These are phyloP conservation scores for Pangasius macronema DNA, from an alignment of 2,797 vertebrate species.

Conservation along the genomic window DNA sequence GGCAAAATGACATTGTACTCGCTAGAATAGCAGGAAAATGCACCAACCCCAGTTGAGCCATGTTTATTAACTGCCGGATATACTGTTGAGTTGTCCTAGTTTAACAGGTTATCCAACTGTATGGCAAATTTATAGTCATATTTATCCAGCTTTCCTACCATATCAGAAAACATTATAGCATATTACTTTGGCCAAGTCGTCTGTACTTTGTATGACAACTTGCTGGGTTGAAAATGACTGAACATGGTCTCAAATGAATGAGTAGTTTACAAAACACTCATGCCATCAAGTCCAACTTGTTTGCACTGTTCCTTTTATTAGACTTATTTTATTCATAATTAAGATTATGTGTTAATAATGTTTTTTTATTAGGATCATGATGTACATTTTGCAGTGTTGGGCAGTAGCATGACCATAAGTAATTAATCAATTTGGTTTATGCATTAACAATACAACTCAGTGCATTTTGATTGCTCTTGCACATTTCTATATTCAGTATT, in stretches of 20 bases:
- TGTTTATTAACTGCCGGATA: neutral
- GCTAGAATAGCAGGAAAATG: neutral
- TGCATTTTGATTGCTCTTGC: neutral
- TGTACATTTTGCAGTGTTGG: neutral
- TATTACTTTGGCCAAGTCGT: neutral
- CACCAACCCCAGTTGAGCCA: neutral
- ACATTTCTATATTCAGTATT: neutral
- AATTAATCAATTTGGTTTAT: neutral
- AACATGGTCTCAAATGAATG: neutral
- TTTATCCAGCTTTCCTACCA: neutral
- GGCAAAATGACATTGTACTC: neutral
- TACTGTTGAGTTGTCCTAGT: neutral
- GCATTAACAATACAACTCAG: neutral
- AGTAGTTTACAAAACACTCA: neutral
- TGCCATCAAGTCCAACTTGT: neutral
- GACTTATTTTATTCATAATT: neutral
- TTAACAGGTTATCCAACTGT: neutral
- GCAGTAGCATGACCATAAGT: neutral
- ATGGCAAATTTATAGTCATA: neutral
- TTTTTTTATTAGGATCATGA: neutral
- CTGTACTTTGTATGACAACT: neutral
- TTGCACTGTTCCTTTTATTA: neutral
- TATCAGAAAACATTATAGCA: neutral
- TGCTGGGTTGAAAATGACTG: neutral
- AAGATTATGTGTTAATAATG: neutral